A percentile compares a stretch with the other conserved stretches of the same genome.
Evolutionary conservation across 1,140 invertebrate genomes (phyloP).

Genomic region (Orussus abietinus): DNA sequence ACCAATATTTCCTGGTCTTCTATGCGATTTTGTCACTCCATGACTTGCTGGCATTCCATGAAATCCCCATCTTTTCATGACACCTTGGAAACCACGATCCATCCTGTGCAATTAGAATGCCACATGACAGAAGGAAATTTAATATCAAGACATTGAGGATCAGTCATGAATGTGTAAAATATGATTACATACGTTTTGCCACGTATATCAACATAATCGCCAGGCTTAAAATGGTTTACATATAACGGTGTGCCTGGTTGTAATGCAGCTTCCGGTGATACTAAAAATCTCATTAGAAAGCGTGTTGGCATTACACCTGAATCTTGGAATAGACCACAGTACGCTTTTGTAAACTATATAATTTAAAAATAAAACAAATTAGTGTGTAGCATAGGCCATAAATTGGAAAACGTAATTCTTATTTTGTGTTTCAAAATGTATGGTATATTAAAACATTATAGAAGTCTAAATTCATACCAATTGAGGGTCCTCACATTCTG

Average conservation of each 20-base stretch:
- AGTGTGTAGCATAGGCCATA: not conserved
- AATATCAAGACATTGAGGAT: slow-evolving; percentile 6
- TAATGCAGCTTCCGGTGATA: slow-evolving; percentile 83
- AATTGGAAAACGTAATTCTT: too few species aligned
- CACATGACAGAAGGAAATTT: not conserved
- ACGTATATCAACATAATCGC: slow-evolving; percentile 85
- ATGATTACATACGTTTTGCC: slow-evolving; percentile 80
- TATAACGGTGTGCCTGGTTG: slow-evolving; percentile 85
- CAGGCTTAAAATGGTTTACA: slow-evolving; percentile 86
- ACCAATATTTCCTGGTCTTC: slow-evolving; percentile 87
- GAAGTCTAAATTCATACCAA: slow-evolving; percentile 53
- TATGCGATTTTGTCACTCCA: slow-evolving; percentile 92
- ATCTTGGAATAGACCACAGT: slow-evolving; percentile 81
- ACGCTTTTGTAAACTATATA: slow-evolving; percentile 78
- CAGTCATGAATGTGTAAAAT: slow-evolving; percentile 13
- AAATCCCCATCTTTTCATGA: slow-evolving; percentile 94
- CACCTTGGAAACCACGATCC: slow-evolving; percentile 96
- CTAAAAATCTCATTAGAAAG: slow-evolving; percentile 75
- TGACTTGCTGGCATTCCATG: slow-evolving; percentile 89
- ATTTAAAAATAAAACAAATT: slow-evolving; percentile 13
- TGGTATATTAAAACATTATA: too few species aligned
- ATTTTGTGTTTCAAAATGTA: too few species aligned
- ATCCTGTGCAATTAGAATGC: slow-evolving; percentile 60
- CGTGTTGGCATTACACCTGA: slow-evolving; percentile 88
- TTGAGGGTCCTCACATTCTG: slow-evolving; percentile 83